Conservation (phyloP, 1,140 invertebrate genomes). For the Meloidogyne hapla region DNA sequence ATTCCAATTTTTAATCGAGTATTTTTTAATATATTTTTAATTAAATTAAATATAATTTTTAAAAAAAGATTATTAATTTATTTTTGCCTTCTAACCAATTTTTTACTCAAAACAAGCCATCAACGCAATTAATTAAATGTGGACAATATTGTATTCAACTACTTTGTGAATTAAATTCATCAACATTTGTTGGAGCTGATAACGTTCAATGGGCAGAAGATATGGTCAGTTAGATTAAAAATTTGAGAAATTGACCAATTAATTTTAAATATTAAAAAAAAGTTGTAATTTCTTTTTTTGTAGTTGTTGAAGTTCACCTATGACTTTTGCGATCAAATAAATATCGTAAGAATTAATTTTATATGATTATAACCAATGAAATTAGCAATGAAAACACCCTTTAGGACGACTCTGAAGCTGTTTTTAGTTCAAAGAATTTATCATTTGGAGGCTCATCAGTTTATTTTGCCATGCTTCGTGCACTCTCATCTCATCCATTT, state of each 20-base stretch:
- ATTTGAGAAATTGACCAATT: background rate
- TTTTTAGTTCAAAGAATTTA: constrained; percentile 10
- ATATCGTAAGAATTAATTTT: background rate
- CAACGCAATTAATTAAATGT: background rate
- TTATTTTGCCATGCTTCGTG: constrained; percentile 20
- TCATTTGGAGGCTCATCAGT: background rate
- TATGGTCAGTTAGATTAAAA: background rate
- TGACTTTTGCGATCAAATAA: constrained; percentile 20
- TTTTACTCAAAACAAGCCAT: constrained; percentile 3
- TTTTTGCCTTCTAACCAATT: constrained; percentile 20
- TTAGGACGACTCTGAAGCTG: background rate
- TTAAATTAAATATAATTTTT: background rate
- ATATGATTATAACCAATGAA: too few species aligned
- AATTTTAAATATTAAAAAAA: background rate
- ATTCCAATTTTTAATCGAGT: constrained; percentile 16
- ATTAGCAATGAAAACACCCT: background rate
- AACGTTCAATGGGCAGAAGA: constrained; percentile 9
- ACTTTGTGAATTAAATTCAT: constrained; percentile 1
- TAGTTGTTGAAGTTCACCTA: constrained; percentile 9
- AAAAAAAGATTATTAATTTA: constrained; percentile 8
- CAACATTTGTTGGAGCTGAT: constrained; percentile 6
- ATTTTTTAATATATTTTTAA: background rate
- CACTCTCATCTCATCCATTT: constrained; percentile 11
- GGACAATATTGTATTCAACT: constrained; percentile 11
- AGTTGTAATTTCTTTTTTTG: too few species aligned